Base-by-base conservation (phyloP, 2,888 invertebrate species). In the Micoletzkya japonica region DNA sequence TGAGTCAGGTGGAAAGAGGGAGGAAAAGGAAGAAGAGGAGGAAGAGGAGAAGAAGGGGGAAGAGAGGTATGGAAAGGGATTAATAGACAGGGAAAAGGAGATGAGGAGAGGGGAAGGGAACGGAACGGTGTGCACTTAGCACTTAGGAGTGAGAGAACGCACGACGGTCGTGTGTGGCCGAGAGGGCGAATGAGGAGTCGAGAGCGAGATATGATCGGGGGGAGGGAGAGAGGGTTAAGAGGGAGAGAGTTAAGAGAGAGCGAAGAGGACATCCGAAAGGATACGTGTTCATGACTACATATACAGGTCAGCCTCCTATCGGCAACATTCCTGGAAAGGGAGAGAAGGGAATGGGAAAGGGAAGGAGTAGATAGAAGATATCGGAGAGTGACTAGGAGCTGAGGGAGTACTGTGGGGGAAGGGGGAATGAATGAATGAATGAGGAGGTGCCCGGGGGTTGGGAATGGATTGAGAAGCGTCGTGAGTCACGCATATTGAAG, bases 81-180 rank as follows among this genome's bases (percentile, higher is more conserved):
- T 17, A 32, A 59, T 7, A 28, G 28, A 24, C 10, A 10, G 59
- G 30, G 26, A 59, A 24, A 32, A 34, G 26, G 32, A 10, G 32
- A 59, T 10, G 32, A 59, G 59, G 34, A 32, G 59, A 59, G 34
- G 36, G 32, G 36, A 24, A 32, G 59, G 59, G 59, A 28, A 10
- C 7, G 59, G 36, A 34, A 32, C 17, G 30, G 59, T 10, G n/a
- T n/a, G n/a, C n/a, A n/a, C n/a, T n/a, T n/a, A n/a, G n/a, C n/a
- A n/a, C n/a, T n/a, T n/a, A n/a, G n/a, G n/a, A n/a, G n/a, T n/a
- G n/a, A n/a, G n/a, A n/a, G n/a, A n/a, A n/a, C n/a, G n/a, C n/a
- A n/a, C n/a, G n/a, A n/a, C n/a, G n/a, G n/a, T n/a, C n/a, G n/a
- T n/a, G n/a, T n/a, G n/a, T n/a, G n/a, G n/a, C n/a, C n/a, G n/a